Percentiles rank a stretch among this genome's conserved stretches.
phyloP scores from a whole-genome alignment of 2,113 vertebrate species.

The Anhinga anhinga region DNA sequence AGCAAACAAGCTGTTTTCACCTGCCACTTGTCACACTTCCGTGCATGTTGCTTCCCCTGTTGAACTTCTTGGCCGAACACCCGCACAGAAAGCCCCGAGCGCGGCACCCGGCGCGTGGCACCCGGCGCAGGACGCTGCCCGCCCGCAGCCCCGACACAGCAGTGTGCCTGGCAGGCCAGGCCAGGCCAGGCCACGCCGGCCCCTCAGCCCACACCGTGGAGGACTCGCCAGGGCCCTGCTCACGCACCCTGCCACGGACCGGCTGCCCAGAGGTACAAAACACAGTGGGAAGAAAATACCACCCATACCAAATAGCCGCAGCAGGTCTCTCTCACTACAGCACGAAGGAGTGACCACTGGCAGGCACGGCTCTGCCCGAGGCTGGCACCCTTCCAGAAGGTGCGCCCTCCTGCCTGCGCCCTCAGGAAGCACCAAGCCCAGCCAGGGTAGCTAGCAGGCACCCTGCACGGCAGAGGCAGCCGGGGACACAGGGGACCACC shows the following conservation, averaged over 20 bases:
- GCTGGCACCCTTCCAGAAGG: neutral
- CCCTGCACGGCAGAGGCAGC: neutral
- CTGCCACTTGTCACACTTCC: neutral
- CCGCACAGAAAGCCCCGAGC: accelerated
- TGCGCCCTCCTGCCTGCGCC: accelerated
- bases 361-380: neutral
- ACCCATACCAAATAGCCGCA: accelerated
- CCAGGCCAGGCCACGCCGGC: accelerated
- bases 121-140: no score
- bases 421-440: neutral
- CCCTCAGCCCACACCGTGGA: accelerated
- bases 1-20: neutral
- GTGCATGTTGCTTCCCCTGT: accelerated
- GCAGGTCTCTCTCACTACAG: accelerated
- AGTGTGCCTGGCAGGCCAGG: accelerated
- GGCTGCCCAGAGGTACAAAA: neutral
- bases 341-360: neutral
- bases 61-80: accelerated
- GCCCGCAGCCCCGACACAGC: accelerated
- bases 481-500: no score
- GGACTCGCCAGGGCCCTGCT: accelerated
- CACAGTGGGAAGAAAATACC: neutral
- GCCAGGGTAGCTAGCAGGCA: accelerated
- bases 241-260: accelerated
- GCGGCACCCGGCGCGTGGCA: accelerated